Base-by-base conservation (phyloP, 2,797 vertebrate species). In the Limnodromus scolopaceus region DNA sequence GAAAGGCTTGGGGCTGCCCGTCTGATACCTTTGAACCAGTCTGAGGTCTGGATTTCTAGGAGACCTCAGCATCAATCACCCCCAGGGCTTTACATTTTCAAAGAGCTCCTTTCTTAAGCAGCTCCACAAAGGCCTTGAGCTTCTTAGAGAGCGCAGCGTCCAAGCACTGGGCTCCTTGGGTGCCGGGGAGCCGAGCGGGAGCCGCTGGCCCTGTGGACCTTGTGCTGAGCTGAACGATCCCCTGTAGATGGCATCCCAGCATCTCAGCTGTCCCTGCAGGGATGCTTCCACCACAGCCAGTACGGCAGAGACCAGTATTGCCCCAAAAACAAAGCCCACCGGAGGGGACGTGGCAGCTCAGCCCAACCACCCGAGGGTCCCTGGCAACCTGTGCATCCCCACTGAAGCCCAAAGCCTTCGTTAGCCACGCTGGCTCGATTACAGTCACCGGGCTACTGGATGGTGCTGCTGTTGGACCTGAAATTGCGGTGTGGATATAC, bases 211-310 rank as follows among this genome's bases (percentile, higher is more conserved):
- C 86, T 4, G 2, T 3, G 63, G 57, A 16, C 77, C 53, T 48
- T 12, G 49, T 46, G 81, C 93, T 27, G 84, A 58, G 77, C 81
- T 34, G 78, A 8, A 4, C 18, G 4, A 17, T 68, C n/a, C 88
- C 94, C 91, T 93, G 87, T 45, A 92, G 93, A 8, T 89, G 94
- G 87, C 96, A 95, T 76, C 87, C 4, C 91, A 82, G 60, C 91
- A 55, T 90, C 72, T 94, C 58, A 0, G 24, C 90, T 87, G 41
- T 46, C 54, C 36, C 46, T 16, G 46, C 68, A 3, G 68, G 43
- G 84, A n/a, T 4, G 32, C 19, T 58, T 34, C 75, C 6, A 17
- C 57, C 46, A 1, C n/a, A 16, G 24, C 39, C 6, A 22, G 19
- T 3, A 18, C 24, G 3, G 3, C 22, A 9, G 16, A 5, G 20